Evolutionary conservation across 2,113 vertebrate genomes (phyloP).

Genomic region (Eonycteris spelaea): DNA sequence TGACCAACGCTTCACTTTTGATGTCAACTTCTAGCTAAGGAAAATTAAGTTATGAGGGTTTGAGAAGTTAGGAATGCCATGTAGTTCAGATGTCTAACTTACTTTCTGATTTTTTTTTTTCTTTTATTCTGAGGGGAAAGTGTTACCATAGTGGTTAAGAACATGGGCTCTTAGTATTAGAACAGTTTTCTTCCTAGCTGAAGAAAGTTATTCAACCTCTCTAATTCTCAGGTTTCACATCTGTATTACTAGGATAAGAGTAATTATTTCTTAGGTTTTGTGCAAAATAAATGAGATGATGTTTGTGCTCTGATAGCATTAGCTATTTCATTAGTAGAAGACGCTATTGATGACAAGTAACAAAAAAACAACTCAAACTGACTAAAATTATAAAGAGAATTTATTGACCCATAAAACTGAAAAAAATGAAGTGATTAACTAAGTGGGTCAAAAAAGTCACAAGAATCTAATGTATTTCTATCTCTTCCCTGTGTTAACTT

Average conservation of each 20-base stretch:
- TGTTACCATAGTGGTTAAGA: not conserved
- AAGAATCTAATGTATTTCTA: not conserved
- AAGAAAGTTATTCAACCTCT: not conserved
- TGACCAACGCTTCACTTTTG: not conserved
- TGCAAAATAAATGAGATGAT: not conserved
- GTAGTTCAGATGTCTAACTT: not conserved
- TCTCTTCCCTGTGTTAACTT: not conserved
- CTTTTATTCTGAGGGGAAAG: not conserved
- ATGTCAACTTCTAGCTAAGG: conserved; percentile 10
- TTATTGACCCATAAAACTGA: not conserved
- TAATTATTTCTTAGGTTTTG: not conserved
- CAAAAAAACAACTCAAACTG: not conserved
- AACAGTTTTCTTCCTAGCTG: not conserved
- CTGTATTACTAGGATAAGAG: not conserved
- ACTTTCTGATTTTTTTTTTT: conserved; percentile 1
- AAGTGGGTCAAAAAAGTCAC: not conserved
- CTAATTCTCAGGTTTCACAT: not conserved
- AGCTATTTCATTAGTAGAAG: not conserved
- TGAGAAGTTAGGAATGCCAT: not conserved
- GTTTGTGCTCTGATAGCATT: not conserved
- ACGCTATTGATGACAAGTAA: not conserved
- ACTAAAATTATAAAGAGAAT: not conserved
- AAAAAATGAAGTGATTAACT: not conserved
- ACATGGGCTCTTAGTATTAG: not conserved
- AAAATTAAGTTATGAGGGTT: not conserved